phyloP scores from a whole-genome alignment of 2,113 vertebrate genomes.

The Anser brachyrhynchus region DNA sequence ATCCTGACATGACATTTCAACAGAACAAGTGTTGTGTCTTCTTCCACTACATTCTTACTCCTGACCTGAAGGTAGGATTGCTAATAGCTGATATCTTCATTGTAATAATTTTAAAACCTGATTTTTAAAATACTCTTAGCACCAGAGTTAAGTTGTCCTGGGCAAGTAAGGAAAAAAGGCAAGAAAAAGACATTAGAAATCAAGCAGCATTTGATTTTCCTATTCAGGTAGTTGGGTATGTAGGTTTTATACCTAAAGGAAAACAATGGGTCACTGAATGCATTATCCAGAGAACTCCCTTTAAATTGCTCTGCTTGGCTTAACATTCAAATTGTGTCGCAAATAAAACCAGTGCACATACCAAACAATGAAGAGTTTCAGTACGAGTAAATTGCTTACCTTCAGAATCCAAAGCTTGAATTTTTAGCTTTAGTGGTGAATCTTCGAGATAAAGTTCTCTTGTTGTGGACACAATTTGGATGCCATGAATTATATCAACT shows the following conservation, averaged over 20 bases:
- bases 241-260: not conserved
- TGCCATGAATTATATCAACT: constrained; percentile 89
- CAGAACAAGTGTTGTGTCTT: not conserved
- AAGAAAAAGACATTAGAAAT: not conserved
- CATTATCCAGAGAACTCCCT: not conserved
- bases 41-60: not conserved
- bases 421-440: constrained; percentile 89
- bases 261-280: not conserved
- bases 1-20: not conserved
- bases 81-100: not conserved
- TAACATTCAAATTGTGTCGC: not conserved
- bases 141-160: not conserved
- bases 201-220: not conserved
- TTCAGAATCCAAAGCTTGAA: constrained; percentile 94
- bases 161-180: not conserved
- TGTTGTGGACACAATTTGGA: constrained; percentile 94
- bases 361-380: not conserved
- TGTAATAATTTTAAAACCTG: not conserved
- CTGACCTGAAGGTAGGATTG: not conserved
- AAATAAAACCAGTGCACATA: not conserved
- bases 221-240: not conserved
- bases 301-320: not conserved
- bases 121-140: not conserved
- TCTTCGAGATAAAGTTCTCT: constrained; percentile 96
- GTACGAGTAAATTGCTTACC: constrained; percentile 71